Percentiles rank a stretch among this genome's conserved stretches.
Conservation (phyloP, 2,113 vertebrate genomes). For the Datnioides undecimradiatus region DNA sequence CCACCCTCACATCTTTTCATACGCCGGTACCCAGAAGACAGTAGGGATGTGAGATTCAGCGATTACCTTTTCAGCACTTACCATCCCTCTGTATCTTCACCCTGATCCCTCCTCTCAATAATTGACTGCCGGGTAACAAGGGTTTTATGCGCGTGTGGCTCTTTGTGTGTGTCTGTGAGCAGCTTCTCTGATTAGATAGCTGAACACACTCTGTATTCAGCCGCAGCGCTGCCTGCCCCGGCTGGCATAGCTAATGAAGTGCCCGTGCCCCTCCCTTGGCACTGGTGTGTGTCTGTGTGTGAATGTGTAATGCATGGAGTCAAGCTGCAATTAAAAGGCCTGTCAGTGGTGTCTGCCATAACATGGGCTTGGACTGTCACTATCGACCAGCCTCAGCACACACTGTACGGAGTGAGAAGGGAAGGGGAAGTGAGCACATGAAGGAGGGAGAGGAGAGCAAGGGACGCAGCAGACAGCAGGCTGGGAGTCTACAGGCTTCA, state of each 20-base stretch:
- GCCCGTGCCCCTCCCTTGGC: conserved; percentile 54
- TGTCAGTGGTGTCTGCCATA: conserved; percentile 68
- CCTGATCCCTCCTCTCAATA: conserved; percentile 64
- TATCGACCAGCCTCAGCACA: conserved; percentile 56
- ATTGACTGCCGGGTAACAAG: conserved; percentile 68
- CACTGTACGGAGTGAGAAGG: conserved; percentile 6
- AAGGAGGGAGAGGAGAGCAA: neutral
- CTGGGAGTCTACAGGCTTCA: neutral
- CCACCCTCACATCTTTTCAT: conserved; percentile 12
- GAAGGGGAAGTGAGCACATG: neutral
- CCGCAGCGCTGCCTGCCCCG: conserved; percentile 36
- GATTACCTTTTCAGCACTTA: conserved; percentile 54
- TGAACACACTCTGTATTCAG: conserved; percentile 66
- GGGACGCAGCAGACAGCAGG: neutral
- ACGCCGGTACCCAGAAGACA: conserved; percentile 4
- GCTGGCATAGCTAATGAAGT: conserved; percentile 74
- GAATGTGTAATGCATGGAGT: conserved; percentile 61
- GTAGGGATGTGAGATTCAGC: conserved; percentile 24
- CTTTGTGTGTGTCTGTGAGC: conserved; percentile 32
- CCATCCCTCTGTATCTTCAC: conserved; percentile 33
- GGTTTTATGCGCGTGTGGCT: conserved; percentile 12
- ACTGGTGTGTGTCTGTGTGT: conserved; percentile 10
- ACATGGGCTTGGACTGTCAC: conserved; percentile 64
- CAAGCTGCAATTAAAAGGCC: conserved; percentile 78
- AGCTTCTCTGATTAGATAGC: conserved; percentile 56